Evolutionary conservation across 53 echinoderm and acorn worm genomes (phyloP), one percentile per base, ranked within the genome.

Genomic region (Paelopatides confundens): DNA sequence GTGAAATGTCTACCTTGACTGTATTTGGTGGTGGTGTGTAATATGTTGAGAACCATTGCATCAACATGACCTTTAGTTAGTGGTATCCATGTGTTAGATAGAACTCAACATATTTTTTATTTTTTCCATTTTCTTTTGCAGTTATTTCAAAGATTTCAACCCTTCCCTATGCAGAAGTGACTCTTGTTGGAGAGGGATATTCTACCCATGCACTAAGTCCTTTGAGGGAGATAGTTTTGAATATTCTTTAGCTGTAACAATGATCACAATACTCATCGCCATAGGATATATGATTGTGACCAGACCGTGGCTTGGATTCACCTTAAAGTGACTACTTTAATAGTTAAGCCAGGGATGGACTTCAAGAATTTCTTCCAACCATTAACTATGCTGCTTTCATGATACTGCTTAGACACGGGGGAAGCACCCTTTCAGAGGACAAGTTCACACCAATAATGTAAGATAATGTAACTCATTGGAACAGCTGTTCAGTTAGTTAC

Each of bases 81-180:
- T n/a, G n/a, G n/a, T n/a, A n/a, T n/a, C n/a, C n/a, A n/a, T n/a
- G n/a, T n/a, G n/a, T n/a, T n/a, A n/a, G n/a, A n/a, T n/a, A n/a
- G n/a, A n/a, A n/a, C n/a, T n/a, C n/a, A n/a, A n/a, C n/a, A n/a
- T n/a, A n/a, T n/a, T n/a, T n/a, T n/a, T n/a, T n/a, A n/a, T n/a
- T n/a, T n/a, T n/a, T 24, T 77, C 27, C 15, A 71, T 86, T 21
- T 81, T 47, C n/a, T 39, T 77, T 26, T 81, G 6, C 90, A 95
- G 95, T 40, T 95, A 90, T 54, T 90, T 81, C 87, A 87, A 78
- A 30, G 87, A 88, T 70, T 86, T 81, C n/a, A 77, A 92, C 82
- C 87, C 85, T 13, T 54, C 68, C n/a, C 68, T 95, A 35, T 97
- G 97, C 63, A 84, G 82, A 35, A 86, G 93, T 26, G 93, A 93